A percentile compares a stretch with the other conserved stretches of the same genome.
These are phyloP conservation scores for Diadema setosum DNA, from an alignment of 35 echinoderm and acorn worm genomes.

Conservation along the genomic window DNA sequence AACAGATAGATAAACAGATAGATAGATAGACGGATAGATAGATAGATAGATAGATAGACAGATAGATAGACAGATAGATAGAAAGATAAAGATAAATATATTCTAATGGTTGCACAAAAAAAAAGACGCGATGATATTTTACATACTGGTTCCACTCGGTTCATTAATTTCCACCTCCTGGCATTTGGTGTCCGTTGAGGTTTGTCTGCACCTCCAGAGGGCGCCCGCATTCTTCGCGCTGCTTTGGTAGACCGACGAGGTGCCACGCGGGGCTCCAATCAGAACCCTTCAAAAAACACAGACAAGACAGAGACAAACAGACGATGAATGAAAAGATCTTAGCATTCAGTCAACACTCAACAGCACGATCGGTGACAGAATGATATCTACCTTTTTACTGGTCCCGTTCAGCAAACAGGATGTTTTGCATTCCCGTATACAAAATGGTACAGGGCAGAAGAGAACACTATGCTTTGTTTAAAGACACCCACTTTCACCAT, in stretches of 20 bases:
- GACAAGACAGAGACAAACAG: not conserved
- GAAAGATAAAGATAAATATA: too few relatives aligned
- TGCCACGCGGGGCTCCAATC: not conserved
- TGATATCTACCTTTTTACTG: too few relatives aligned
- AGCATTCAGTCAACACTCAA: too few relatives aligned
- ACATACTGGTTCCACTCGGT: not conserved
- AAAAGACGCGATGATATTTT: too few relatives aligned
- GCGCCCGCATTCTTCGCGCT: not conserved
- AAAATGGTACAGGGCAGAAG: too few relatives aligned
- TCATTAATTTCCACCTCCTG: not conserved
- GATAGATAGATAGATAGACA: not conserved
- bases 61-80: not conserved
- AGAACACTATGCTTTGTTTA: too few relatives aligned
- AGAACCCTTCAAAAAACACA: not conserved
- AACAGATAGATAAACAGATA: not conserved
- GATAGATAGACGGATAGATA: not conserved
- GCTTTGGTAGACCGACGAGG: not conserved
- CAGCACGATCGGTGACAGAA: too few relatives aligned
- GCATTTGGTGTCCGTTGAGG: not conserved
- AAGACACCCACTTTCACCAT: too few relatives aligned
- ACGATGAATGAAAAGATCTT: not conserved
- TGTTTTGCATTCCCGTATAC: too few relatives aligned
- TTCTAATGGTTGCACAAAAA: too few relatives aligned
- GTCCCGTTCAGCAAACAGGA: too few relatives aligned
- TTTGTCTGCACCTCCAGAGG: not conserved